A percentile compares a stretch with the other conserved stretches of the same genome.
phyloP scores from a whole-genome alignment of 2,113 vertebrate species.

The Paraplagusia blochii region DNA sequence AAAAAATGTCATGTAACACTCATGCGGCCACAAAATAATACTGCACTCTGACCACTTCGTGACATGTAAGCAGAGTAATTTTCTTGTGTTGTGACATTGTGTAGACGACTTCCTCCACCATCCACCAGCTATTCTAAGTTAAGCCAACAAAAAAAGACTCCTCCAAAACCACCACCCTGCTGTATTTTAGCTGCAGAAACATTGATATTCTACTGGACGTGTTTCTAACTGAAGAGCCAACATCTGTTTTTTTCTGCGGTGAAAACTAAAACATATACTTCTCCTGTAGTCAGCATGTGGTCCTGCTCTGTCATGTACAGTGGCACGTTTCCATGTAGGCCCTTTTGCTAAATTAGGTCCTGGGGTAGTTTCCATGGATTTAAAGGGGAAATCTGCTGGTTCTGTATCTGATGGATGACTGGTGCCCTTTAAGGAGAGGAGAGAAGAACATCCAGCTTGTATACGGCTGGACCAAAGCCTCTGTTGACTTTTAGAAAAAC shows the following conservation, averaged over 20 bases:
- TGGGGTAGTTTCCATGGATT: slow-evolving; percentile 44
- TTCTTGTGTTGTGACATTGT: not conserved
- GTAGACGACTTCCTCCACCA: not conserved
- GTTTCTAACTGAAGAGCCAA: not conserved
- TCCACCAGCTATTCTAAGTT: not conserved
- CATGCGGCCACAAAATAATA: not conserved
- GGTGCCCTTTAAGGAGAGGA: slow-evolving; percentile 52
- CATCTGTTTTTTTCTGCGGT: slow-evolving; percentile 30
- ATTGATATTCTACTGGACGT: slow-evolving; percentile 11
- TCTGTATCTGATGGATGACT: slow-evolving; percentile 18
- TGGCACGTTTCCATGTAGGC: slow-evolving; percentile 39
- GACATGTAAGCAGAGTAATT: not conserved
- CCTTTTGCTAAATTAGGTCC: slow-evolving; percentile 39
- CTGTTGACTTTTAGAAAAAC: slow-evolving; percentile 5
- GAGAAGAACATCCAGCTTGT: slow-evolving; percentile 20
- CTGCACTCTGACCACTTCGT: not conserved
- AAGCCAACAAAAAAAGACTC: slow-evolving; percentile 3
- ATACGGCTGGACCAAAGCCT: slow-evolving; percentile 20
- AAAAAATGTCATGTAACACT: slow-evolving; percentile 6
- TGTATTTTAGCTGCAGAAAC: slow-evolving; percentile 9
- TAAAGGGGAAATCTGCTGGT: slow-evolving; percentile 34
- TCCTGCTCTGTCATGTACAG: slow-evolving; percentile 21
- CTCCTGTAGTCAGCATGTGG: slow-evolving; percentile 37
- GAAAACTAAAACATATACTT: slow-evolving; percentile 22
- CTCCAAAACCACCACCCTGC: slow-evolving; percentile 9